Conservation (phyloP, 2,113 vertebrate genomes). For the Vanacampus margaritifer region DNA sequence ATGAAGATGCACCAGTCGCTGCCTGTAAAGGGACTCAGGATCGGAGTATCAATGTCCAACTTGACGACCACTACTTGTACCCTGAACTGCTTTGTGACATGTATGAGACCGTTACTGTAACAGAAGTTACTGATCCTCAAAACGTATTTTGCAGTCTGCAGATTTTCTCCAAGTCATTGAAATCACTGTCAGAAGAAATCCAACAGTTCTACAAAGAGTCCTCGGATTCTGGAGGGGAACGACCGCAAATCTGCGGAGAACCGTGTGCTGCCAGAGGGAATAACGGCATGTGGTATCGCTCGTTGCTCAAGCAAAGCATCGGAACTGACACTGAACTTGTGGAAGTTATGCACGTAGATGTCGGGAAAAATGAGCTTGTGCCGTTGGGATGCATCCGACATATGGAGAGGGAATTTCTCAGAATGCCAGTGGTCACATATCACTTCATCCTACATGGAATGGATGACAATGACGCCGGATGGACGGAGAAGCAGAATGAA, state of each 20-base stretch:
- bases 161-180: conserved; percentile 78
- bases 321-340: conserved; percentile 45
- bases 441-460: conserved; percentile 76
- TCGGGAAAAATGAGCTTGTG: conserved; percentile 79
- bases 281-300: conserved; percentile 82
- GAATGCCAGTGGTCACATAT: conserved; percentile 85
- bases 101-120: conserved; percentile 76
- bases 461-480: conserved; percentile 63
- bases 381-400: conserved; percentile 64
- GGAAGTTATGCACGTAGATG: conserved; percentile 82
- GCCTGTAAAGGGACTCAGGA: not conserved
- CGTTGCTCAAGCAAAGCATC: conserved; percentile 72
- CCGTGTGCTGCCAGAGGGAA: conserved; percentile 78
- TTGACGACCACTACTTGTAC: conserved; percentile 74
- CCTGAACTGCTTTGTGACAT: conserved; percentile 73
- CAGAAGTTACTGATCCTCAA: conserved; percentile 75
- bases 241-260: conserved; percentile 61
- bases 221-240: conserved; percentile 34
- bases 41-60: conserved; percentile 1
- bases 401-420: conserved; percentile 74
- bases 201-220: conserved; percentile 51
- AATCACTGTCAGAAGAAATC: conserved; percentile 75
- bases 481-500: conserved; percentile 66
- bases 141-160: conserved; percentile 79
- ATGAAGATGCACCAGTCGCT: conserved; percentile 1